Base-by-base conservation (phyloP, 2,888 invertebrate species). In the Drosophila koepferae region DNA sequence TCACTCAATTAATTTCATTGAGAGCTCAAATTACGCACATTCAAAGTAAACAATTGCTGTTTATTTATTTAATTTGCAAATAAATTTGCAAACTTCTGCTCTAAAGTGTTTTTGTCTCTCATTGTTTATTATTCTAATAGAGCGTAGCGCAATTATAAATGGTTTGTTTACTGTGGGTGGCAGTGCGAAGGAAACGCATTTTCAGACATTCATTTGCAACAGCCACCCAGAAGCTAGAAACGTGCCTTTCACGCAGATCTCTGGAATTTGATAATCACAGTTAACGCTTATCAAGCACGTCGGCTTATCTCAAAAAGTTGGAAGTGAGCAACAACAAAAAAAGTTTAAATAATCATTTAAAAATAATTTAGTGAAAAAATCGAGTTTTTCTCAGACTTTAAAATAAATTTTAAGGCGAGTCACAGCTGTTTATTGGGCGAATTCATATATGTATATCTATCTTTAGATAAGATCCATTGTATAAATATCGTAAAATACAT, bases 1-100 rank as follows among this genome's bases (percentile, higher is more conserved):
- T 68, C 65, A 46, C 69, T 70, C 53, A 66, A 72, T 75, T 80
- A 69, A 76, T 77, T 77, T 77, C 69, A 82, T 80, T 75, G 73
- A 75, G 66, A 36, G 46, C 63, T 60, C 60, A 86, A 80, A 70
- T 76, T 80, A 82, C 83, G 76, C 81, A 74, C 73, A 82, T 59
- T 82, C 56, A 58, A 53, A 63, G 53, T 40, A 54, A 53, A 82
- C 68, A 74, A 63, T 77, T 63, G 49, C 53, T 75, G 77, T 84
- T 87, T 69, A 88, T 81, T 68, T 74, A 86, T 80, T 83, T 66
- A 86, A 86, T 83, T 86, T 73, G 40, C 69, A 64, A 44, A 46
- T 58, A 36, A 56, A 56, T 66, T 68, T 58, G 65, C 44, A 46
- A 46, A 67, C 68, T 66, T 63, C 67, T 41, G 34, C 51, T 46